phyloP scores from a whole-genome alignment of 2,888 invertebrate species.

The Gerosis bhagava region DNA sequence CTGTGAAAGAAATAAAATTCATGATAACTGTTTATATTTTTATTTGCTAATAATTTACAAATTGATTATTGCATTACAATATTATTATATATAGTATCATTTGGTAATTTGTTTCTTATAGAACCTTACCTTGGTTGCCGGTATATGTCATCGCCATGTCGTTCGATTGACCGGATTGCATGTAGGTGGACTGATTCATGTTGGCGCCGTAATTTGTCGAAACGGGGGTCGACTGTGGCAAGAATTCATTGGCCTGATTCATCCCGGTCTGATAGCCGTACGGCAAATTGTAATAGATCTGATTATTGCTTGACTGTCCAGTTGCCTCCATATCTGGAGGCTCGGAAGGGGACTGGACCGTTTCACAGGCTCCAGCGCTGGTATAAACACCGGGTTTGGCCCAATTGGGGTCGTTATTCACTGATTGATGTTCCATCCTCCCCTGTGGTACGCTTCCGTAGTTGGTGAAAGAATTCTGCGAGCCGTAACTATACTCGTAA shows the following conservation, averaged over 20 bases:
- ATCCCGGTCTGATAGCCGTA: slow-evolving; percentile 71
- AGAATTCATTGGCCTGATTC: slow-evolving; percentile 51
- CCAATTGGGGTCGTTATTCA: slow-evolving; percentile 51
- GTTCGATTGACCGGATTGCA: slow-evolving; percentile 58
- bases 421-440: slow-evolving; percentile 46
- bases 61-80: no score
- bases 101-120: no score
- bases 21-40: slow-evolving; percentile 44
- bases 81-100: no score
- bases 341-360: slow-evolving; percentile 74
- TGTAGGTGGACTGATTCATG: slow-evolving; percentile 64
- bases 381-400: slow-evolving; percentile 65
- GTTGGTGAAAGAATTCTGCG: slow-evolving; percentile 67
- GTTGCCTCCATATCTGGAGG: slow-evolving; percentile 43
- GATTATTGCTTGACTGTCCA: slow-evolving; percentile 43
- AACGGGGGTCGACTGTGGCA: slow-evolving; percentile 43
- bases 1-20: slow-evolving; percentile 52
- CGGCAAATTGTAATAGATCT: slow-evolving; percentile 70
- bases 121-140: slow-evolving; percentile 66
- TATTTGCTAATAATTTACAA: slow-evolving; percentile 42
- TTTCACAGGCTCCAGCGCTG: slow-evolving; percentile 68
- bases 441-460: slow-evolving; percentile 44
- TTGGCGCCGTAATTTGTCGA: slow-evolving; percentile 59
- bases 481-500: slow-evolving; percentile 85
- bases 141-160: slow-evolving; percentile 58